phyloP scores from a whole-genome alignment of 2,888 invertebrate species.

The Drosophila eohydei region DNA sequence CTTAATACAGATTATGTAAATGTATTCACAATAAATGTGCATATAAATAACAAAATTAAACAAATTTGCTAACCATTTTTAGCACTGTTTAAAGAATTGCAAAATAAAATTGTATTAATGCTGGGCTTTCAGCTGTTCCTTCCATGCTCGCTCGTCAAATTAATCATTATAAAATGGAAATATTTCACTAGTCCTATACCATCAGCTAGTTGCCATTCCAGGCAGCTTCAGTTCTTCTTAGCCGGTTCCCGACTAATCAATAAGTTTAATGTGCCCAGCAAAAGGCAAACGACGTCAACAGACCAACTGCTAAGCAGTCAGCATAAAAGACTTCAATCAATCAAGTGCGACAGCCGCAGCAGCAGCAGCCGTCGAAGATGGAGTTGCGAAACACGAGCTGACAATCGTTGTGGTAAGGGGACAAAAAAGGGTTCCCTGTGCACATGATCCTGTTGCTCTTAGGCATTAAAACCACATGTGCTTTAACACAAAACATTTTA shows the following conservation, averaged over 20 bases:
- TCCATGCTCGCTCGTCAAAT: constrained; percentile 35
- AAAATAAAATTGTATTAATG: constrained; percentile 2
- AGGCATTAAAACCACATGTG: constrained; percentile 73
- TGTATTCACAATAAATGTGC: neutral
- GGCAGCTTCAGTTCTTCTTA: neutral
- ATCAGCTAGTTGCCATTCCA: constrained; percentile 10
- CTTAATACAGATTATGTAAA: neutral
- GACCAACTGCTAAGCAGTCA: constrained; percentile 41
- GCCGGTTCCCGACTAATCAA: constrained; percentile 38
- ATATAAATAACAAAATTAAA: neutral
- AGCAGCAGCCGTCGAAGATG: constrained; percentile 15
- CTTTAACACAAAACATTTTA: constrained; percentile 62
- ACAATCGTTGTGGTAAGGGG: constrained; percentile 33
- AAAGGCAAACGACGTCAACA: constrained; percentile 38
- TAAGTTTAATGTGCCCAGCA: constrained; percentile 52
- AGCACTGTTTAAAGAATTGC: neutral
- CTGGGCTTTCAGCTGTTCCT: neutral
- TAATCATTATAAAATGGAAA: constrained; percentile 70
- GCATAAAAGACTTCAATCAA: constrained; percentile 68
- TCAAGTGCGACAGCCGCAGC: constrained; percentile 62
- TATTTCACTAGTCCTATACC: constrained; percentile 18
- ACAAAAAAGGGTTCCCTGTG: constrained; percentile 39
- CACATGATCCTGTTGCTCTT: constrained; percentile 24
- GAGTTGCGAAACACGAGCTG: constrained; percentile 21
- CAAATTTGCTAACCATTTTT: neutral